A percentile compares a stretch with the other conserved stretches of the same genome.
These are phyloP conservation scores for Maniola jurtina DNA, from an alignment of 1,140 invertebrate species.

Conservation along the genomic window DNA sequence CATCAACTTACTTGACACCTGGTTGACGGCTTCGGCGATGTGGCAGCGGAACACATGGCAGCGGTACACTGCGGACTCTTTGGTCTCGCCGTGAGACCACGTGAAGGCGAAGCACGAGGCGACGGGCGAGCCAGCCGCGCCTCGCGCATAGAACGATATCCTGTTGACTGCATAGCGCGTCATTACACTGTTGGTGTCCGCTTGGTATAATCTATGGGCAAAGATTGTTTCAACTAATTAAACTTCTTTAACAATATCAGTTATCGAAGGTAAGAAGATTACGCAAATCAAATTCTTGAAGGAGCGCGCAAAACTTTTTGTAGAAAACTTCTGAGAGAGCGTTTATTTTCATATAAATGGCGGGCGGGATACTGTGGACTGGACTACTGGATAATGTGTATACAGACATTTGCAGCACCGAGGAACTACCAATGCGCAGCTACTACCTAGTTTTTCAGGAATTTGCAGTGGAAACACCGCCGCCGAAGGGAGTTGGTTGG, in stretches of 20 bases:
- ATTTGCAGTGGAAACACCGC: no score
- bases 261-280: no score
- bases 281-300: no score
- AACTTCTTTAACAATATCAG: not conserved
- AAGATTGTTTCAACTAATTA: not conserved
- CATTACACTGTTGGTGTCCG: slow-evolving; percentile 89
- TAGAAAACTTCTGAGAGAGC: no score
- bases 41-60: slow-evolving; percentile 98
- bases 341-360: no score
- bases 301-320: no score
- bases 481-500: no score
- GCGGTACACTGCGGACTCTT: slow-evolving; percentile 94
- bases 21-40: slow-evolving; percentile 95
- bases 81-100: slow-evolving; percentile 94
- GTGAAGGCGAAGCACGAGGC: slow-evolving; percentile 98
- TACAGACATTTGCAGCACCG: no score
- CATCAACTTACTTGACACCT: slow-evolving; percentile 82
- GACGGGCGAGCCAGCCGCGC: slow-evolving; percentile 89
- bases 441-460: no score
- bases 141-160: slow-evolving; percentile 96
- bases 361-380: no score
- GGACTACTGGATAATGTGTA: no score
- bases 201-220: slow-evolving; percentile 89
- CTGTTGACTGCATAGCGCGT: slow-evolving; percentile 94
- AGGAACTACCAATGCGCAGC: no score